These are phyloP conservation scores for Eueides isabella DNA, from an alignment of 1,140 invertebrate species.

Conservation along the genomic window DNA sequence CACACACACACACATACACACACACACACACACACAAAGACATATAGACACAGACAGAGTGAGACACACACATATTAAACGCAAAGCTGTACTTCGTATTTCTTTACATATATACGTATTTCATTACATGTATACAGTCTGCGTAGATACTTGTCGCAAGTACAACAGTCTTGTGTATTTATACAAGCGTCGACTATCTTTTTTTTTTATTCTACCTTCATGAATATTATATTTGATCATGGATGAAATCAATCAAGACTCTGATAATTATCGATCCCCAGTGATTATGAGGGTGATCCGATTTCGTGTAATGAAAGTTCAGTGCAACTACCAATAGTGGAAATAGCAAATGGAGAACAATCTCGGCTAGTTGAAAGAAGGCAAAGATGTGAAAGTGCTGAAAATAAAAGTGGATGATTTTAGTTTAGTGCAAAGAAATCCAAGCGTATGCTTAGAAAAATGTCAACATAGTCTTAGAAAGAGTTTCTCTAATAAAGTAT, in stretches of 20 bases:
- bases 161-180: neutral
- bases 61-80: too few relatives aligned
- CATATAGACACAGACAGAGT: too few relatives aligned
- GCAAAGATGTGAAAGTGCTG: neutral
- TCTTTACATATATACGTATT: too few relatives aligned
- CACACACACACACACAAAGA: too few relatives aligned
- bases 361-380: neutral
- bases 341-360: neutral
- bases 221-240: constrained; percentile 12
- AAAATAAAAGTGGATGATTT: neutral
- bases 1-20: too few relatives aligned
- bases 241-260: neutral
- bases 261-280: neutral
- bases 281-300: neutral
- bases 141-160: too few relatives aligned
- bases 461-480: too few relatives aligned
- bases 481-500: too few relatives aligned
- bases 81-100: too few relatives aligned
- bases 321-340: constrained; percentile 11
- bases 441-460: neutral
- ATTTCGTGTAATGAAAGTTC: neutral
- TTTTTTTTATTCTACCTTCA: constrained; percentile 13
- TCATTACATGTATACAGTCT: too few relatives aligned
- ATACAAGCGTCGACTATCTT: neutral
- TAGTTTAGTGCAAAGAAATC: neutral